Evolutionary conservation across 2,797 vertebrate genomes (phyloP).

Genomic region (Gobio occitaniae): DNA sequence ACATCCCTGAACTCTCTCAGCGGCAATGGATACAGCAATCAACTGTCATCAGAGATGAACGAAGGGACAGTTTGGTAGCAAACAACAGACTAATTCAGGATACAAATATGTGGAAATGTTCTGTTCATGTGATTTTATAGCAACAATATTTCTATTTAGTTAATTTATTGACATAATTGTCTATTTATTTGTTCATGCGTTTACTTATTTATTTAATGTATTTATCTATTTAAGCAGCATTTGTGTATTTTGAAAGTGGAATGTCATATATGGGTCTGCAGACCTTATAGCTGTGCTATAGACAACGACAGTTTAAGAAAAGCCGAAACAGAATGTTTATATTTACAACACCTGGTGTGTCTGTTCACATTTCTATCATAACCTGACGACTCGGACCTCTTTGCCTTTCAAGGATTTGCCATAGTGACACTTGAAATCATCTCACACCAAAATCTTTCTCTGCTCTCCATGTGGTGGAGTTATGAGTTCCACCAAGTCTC

Average conservation of each 20-base stretch:
- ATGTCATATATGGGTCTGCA: slow-evolving; percentile 39
- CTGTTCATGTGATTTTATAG: slow-evolving; percentile 44
- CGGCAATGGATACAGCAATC: slow-evolving; percentile 90
- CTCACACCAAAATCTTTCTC: slow-evolving; percentile 17
- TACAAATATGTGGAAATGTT: slow-evolving; percentile 57
- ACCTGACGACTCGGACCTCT: slow-evolving; percentile 23
- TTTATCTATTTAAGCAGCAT: slow-evolving; percentile 55
- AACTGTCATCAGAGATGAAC: slow-evolving; percentile 92
- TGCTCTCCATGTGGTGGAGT: slow-evolving; percentile 30
- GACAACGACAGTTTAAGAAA: slow-evolving; percentile 33
- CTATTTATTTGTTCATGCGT: slow-evolving; percentile 65
- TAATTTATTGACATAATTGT: slow-evolving; percentile 58
- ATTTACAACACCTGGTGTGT: slow-evolving; percentile 42
- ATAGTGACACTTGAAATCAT: slow-evolving; percentile 44
- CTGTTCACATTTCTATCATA: slow-evolving; percentile 33
- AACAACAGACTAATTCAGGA: slow-evolving; percentile 60
- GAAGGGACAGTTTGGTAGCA: slow-evolving; percentile 94
- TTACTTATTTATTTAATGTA: slow-evolving; percentile 62
- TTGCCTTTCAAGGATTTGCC: slow-evolving; percentile 46
- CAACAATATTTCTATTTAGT: slow-evolving; percentile 29
- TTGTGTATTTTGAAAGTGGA: slow-evolving; percentile 54
- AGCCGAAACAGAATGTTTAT: slow-evolving; percentile 45
- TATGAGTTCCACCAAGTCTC: slow-evolving; percentile 42
- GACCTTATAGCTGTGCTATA: slow-evolving; percentile 39
- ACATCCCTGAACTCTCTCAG: slow-evolving; percentile 83